phyloP scores from a whole-genome alignment of 2,113 vertebrate genomes.

The Beaufortia kweichowensis region DNA sequence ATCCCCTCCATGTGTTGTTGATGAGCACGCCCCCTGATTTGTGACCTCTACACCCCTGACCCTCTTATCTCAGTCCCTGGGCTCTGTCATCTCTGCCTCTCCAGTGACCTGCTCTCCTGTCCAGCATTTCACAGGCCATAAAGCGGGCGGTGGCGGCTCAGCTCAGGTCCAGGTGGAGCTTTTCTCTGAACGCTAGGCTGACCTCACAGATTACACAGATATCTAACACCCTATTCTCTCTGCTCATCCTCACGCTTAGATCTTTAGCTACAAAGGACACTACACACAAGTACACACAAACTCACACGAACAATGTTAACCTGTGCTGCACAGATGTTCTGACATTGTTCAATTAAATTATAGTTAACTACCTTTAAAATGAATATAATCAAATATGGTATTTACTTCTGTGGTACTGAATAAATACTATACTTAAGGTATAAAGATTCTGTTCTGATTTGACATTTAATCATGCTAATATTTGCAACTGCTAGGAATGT shows the following conservation, averaged over 20 bases:
- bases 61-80: constrained; percentile 66
- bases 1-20: constrained; percentile 76
- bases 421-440: too few relatives aligned
- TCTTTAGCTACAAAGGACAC: constrained; percentile 10
- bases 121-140: constrained; percentile 72
- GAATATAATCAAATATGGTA: neutral
- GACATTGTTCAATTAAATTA: constrained; percentile 31
- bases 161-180: constrained; percentile 43
- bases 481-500: too few relatives aligned
- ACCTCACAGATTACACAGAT: constrained; percentile 41
- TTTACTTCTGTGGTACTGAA: too few relatives aligned
- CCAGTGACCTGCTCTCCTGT: constrained; percentile 56
- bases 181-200: constrained; percentile 1
- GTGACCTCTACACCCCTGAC: constrained; percentile 62
- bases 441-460: too few relatives aligned
- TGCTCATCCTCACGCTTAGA: constrained; percentile 2
- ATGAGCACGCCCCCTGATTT: constrained; percentile 67
- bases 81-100: constrained; percentile 34
- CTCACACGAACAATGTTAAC: constrained; percentile 46
- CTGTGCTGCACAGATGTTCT: constrained; percentile 49
- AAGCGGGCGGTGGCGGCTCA: constrained; percentile 53
- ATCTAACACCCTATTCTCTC: constrained; percentile 32
- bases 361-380: neutral
- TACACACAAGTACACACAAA: constrained; percentile 30
- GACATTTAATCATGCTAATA: too few relatives aligned